Conservation (phyloP, 2,113 vertebrate genomes). For the Mixornis gularis region DNA sequence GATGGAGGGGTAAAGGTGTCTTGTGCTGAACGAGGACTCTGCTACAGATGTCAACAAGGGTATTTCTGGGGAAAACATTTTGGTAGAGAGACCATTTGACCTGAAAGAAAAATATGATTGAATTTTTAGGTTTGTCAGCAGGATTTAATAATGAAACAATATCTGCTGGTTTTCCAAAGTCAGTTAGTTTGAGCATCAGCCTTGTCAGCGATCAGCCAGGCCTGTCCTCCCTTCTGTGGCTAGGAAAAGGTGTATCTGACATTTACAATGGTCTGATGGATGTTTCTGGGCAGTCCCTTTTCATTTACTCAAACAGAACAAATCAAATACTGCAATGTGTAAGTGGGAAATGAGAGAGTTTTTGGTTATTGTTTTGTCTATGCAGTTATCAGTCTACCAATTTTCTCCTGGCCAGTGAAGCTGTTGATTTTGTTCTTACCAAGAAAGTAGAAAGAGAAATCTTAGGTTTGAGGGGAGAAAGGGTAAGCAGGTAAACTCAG, state of each 20-base stretch:
- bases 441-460: not conserved
- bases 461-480: not conserved
- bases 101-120: not conserved
- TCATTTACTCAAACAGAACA: not conserved
- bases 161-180: not conserved
- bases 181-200: not conserved
- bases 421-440: not conserved
- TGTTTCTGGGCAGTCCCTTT: not conserved
- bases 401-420: not conserved
- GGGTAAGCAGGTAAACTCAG: not conserved
- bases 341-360: not conserved
- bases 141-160: not conserved
- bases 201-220: not conserved
- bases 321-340: not conserved
- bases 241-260: not conserved
- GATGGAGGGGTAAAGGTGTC: not conserved
- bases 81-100: not conserved
- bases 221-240: not conserved
- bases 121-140: not conserved
- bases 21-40: not conserved
- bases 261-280: not conserved
- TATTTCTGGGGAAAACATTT: not conserved
- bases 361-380: not conserved
- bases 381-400: not conserved
- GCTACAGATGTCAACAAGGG: fast-evolving